Base-by-base conservation (phyloP, 2,888 invertebrate genomes). In the Biston stratarius region DNA sequence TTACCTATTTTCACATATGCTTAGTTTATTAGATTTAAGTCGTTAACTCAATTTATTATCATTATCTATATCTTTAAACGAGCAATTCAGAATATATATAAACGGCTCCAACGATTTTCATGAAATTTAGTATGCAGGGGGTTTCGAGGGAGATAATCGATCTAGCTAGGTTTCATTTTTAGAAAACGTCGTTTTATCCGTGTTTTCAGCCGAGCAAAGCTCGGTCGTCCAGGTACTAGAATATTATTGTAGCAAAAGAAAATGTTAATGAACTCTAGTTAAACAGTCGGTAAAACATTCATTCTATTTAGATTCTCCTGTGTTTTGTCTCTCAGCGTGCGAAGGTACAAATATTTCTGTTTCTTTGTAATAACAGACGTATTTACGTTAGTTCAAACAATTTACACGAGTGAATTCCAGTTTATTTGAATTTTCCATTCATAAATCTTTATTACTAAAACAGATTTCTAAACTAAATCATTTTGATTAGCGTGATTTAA, bases 401-500 rank as follows among this genome's bases (percentile, higher is more conserved):
- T 65, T 67, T 61, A 62, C 48, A 33, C 52, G 52, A 42, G 15
- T 42, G 45, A 65, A 53, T 60, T 49, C 47, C 58, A 60, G 61
- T 64, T 63, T 64, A 66, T 66, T 56, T 61, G 61, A 60, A 61
- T 62, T 67, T 67, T 60, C 52, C 44, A 70, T 64, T 69, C 64
- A 73, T 72, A 69, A 71, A 74, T 74, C 70, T 64, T 57, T 63
- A 63, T 61, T 60, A 64, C 58, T 68, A 69, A 70, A 71, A 72
- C 70, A 73, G 65, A 72, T 60, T 44, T 68, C 60, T 52, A 61
- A 58, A 69, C 67, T 71, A 72, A 70, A 71, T 68, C 63, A 68
- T 63, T 69, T 67, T 73, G 61, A 73, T 71, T 70, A 64, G 67
- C 60, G 67, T 70, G 70, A 72, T 72, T 70, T 72, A 65, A 67